Conservation (phyloP, 1,140 invertebrate genomes). For the Ephestia elutella region DNA sequence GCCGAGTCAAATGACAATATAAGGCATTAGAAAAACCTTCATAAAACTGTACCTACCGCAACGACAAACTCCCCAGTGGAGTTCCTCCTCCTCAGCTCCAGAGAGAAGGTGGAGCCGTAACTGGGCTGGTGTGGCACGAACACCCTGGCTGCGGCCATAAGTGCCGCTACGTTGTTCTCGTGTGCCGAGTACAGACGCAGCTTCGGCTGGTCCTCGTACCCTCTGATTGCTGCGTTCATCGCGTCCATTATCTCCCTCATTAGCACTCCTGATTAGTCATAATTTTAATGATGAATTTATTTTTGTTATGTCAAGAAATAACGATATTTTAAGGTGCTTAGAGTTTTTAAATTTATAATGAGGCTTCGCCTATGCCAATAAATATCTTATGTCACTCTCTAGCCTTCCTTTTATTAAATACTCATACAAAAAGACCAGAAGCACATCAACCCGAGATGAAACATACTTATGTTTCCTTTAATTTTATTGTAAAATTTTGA, state of each 20-base stretch:
- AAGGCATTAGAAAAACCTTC: too few relatives aligned
- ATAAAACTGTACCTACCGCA: constrained; percentile 33
- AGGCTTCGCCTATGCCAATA: too few relatives aligned
- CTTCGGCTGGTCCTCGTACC: constrained; percentile 56
- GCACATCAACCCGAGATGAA: too few relatives aligned
- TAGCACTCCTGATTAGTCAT: constrained; percentile 63
- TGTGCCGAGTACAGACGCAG: constrained; percentile 78
- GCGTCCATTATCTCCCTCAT: constrained; percentile 74
- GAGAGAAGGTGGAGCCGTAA: constrained; percentile 70
- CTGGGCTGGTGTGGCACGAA: constrained; percentile 76
- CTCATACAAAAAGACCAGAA: too few relatives aligned
- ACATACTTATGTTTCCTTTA: too few relatives aligned
- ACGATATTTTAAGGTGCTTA: too few relatives aligned
- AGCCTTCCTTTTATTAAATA: too few relatives aligned
- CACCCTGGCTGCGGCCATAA: constrained; percentile 77
- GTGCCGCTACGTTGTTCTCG: constrained; percentile 80
- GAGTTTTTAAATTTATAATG: too few relatives aligned
- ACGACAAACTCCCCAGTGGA: constrained; percentile 43
- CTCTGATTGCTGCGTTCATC: constrained; percentile 50
- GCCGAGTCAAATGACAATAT: too few relatives aligned
- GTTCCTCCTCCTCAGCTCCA: constrained; percentile 51
- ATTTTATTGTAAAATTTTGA: too few relatives aligned
- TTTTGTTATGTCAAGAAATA: not conserved
- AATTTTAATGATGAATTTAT: not conserved
- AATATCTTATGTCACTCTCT: too few relatives aligned